These are phyloP conservation scores for Lagria hirta DNA, from an alignment of 2,888 invertebrate genomes.

Conservation along the genomic window DNA sequence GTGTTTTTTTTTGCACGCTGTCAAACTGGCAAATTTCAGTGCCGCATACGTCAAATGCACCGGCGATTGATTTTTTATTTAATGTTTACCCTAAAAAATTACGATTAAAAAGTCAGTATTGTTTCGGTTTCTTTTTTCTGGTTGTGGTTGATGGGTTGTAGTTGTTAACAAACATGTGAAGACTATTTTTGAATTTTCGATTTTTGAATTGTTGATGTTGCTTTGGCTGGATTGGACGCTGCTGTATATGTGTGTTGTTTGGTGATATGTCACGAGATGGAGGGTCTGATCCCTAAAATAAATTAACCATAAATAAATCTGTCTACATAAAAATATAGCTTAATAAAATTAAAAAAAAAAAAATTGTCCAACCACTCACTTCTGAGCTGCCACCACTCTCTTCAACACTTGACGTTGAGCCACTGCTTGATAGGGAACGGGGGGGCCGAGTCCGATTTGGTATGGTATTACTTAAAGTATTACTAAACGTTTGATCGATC, in stretches of 20 bases:
- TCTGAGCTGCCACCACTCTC: conserved; percentile 52
- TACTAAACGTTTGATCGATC: conserved; percentile 59
- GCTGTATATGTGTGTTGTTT: conserved; percentile 36
- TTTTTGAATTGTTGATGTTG: conserved; percentile 28
- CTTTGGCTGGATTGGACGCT: conserved; percentile 32
- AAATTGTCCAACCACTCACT: conserved; percentile 36
- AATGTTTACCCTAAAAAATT: conserved; percentile 13
- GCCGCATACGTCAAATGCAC: conserved; percentile 24
- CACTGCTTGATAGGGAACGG: conserved; percentile 49
- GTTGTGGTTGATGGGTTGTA: conserved; percentile 35
- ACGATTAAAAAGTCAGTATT: conserved; percentile 32
- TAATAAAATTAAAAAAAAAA: conserved; percentile 1
- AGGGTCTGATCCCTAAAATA: conserved; percentile 48
- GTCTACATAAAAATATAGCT: not conserved
- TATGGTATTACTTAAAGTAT: conserved; percentile 34
- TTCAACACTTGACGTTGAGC: conserved; percentile 50
- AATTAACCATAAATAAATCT: conserved; percentile 3
- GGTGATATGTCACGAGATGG: conserved; percentile 52
- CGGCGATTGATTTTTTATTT: conserved; percentile 18
- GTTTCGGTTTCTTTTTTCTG: conserved; percentile 42
- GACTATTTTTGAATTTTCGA: conserved; percentile 31
- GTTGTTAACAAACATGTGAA: conserved; percentile 32
- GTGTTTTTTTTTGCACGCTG: conserved; percentile 17
- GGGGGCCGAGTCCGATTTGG: conserved; percentile 38
- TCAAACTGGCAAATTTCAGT: conserved; percentile 27